Evolutionary conservation across 1,140 invertebrate genomes (phyloP), one percentile per base, ranked within the genome.

Genomic region (Bombus waltoni): DNA sequence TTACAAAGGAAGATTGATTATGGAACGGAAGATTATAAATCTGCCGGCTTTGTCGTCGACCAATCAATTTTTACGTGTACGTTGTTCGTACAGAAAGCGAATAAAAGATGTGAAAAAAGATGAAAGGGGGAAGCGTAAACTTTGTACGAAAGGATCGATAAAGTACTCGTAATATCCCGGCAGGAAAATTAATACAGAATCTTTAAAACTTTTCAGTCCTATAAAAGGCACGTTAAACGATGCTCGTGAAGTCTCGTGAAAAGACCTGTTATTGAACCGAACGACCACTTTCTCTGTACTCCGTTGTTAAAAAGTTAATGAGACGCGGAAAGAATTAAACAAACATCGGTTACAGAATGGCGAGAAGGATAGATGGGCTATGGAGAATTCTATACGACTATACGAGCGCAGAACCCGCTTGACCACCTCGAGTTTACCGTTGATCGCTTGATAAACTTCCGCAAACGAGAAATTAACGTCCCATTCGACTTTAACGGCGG

Each of bases 391-490:
- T 44, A 47, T 59, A 66, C 15, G 32, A 40, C 25, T 62, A 35
- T 40, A 68, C 47, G n/a, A 4, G 66, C 47, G 42, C 18, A 84
- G 53, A 79, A 42, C 44, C 28, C 13, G n/a, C 11, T 18, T n/a
- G 42, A 35, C 32, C 40, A 62, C 28, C 22, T 40, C 40, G 53
- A 38, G n/a, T 85, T 85, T 80, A 65, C 47, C 35, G 76, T 57
- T 47, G 77, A 80, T 81, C 83, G 62, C 68, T 53, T 57, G 77
- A 80, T 85, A 84, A 84, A 78, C 83, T 79, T 79, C 82, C 66
- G 53, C 47, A 79, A 84, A 84, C 83, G 75, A 53, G 68, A 76
- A 85, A 85, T 80, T 80, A 72, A 65, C 76, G 68, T 59, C n/a
- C 70, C 82, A 65, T 77, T 68, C 47, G 44, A 84, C 44, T 79